Conservation (phyloP, 1,140 invertebrate species). For the Laupala kohalensis region DNA sequence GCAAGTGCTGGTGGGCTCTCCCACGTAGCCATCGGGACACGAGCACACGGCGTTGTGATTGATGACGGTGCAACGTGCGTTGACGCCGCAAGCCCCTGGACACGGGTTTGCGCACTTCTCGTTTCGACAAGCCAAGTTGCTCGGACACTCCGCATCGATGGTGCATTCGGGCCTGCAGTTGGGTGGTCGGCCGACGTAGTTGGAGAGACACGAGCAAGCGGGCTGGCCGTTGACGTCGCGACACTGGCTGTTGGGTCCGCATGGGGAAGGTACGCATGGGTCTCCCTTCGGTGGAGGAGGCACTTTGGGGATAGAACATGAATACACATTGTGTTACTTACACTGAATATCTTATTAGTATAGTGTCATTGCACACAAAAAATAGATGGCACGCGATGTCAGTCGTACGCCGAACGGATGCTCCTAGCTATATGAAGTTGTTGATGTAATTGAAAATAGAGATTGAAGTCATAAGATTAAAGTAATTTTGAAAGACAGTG, state of each 20-base stretch:
- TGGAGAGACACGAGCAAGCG: constrained; percentile 59
- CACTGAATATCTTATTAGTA: too few species aligned
- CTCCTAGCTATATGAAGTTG: too few species aligned
- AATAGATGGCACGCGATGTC: too few species aligned
- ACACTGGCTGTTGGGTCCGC: constrained; percentile 66
- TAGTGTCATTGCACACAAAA: too few species aligned
- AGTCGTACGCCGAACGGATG: too few species aligned
- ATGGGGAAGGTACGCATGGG: constrained; percentile 61
- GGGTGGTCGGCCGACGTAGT: constrained; percentile 60
- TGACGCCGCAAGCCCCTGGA: constrained; percentile 56
- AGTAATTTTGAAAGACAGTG: too few species aligned
- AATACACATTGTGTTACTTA: too few species aligned
- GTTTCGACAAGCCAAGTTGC: constrained; percentile 58
- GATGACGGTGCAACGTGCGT: constrained; percentile 58
- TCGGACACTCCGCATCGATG: constrained; percentile 56
- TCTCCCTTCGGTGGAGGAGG: constrained; percentile 24
- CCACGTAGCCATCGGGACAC: constrained; percentile 57
- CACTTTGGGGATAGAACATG: constrained; percentile 1
- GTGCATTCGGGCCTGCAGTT: constrained; percentile 67
- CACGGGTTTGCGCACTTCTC: constrained; percentile 72
- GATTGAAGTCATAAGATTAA: too few species aligned
- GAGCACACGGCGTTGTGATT: constrained; percentile 62
- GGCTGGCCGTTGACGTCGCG: constrained; percentile 50
- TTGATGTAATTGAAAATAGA: too few species aligned
- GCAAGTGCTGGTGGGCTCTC: constrained; percentile 58